Conservation (phyloP, 2,888 invertebrate species). For the Atethmia centrago region DNA sequence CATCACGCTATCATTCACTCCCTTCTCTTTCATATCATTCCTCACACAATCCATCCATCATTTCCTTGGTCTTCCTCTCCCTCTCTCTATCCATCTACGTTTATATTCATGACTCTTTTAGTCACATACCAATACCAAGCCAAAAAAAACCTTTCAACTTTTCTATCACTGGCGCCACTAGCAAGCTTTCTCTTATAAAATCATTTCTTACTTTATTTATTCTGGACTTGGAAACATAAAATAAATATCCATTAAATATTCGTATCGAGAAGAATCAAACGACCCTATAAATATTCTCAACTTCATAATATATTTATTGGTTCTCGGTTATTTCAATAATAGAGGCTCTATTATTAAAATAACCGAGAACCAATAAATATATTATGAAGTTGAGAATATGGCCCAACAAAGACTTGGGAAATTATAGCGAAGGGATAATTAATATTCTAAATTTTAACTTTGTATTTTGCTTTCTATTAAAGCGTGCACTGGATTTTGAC, state of each 20-base stretch:
- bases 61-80: no score
- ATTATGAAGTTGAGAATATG: conserved; percentile 22
- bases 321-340: no score
- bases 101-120: no score
- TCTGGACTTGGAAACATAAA: background rate
- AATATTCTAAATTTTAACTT: conserved; percentile 42
- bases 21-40: no score
- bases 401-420: conserved; percentile 21
- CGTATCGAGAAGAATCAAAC: background rate
- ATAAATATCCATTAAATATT: no score
- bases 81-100: no score
- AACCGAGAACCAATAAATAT: conserved; percentile 33
- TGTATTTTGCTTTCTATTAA: conserved; percentile 18
- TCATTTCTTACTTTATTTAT: background rate
- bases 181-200: background rate
- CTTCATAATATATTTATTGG: no score
- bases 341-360: conserved; percentile 18
- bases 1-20: background rate
- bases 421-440: conserved; percentile 29
- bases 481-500: background rate
- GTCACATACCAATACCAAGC: background rate
- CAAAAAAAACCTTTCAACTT: background rate
- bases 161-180: background rate
- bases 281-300: conserved; percentile 2
- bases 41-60: no score